These are phyloP conservation scores for Cecidostiba fungosa DNA, from an alignment of 2,888 invertebrate genomes.

Conservation along the genomic window DNA sequence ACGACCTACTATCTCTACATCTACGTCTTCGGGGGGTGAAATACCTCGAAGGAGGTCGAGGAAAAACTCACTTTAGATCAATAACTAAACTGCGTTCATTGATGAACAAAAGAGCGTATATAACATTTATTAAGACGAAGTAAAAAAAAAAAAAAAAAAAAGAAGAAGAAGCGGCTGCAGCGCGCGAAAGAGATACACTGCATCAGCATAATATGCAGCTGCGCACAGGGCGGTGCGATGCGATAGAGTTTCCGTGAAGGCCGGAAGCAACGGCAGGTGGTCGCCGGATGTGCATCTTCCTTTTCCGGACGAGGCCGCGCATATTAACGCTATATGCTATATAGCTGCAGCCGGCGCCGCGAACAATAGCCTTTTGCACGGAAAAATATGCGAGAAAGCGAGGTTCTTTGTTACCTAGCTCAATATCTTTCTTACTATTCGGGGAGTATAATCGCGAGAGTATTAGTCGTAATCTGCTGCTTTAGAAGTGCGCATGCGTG, in stretches of 20 bases:
- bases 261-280: conserved; percentile 77
- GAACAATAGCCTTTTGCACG: conserved; percentile 16
- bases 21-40: too few relatives aligned
- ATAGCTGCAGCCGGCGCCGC: conserved; percentile 29
- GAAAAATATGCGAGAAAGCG: not conserved
- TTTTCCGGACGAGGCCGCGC: conserved; percentile 74
- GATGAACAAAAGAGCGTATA: too few relatives aligned
- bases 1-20: conserved; percentile 66
- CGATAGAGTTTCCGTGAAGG: conserved; percentile 74
- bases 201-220: too few relatives aligned
- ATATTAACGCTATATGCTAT: conserved; percentile 71
- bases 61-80: too few relatives aligned
- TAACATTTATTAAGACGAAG: too few relatives aligned
- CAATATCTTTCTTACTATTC: too few relatives aligned
- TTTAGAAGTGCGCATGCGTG: too few relatives aligned
- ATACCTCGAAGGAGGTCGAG: conserved; percentile 65
- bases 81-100: too few relatives aligned
- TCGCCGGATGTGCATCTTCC: conserved; percentile 79
- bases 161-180: not conserved
- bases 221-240: too few relatives aligned
- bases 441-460: too few relatives aligned
- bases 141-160: too few relatives aligned
- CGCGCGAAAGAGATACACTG: not conserved
- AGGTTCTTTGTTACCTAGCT: not conserved
- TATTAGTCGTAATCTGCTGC: too few relatives aligned